phyloP scores from a whole-genome alignment of 2,797 vertebrate genomes.

The Atherinosoma microstoma region DNA sequence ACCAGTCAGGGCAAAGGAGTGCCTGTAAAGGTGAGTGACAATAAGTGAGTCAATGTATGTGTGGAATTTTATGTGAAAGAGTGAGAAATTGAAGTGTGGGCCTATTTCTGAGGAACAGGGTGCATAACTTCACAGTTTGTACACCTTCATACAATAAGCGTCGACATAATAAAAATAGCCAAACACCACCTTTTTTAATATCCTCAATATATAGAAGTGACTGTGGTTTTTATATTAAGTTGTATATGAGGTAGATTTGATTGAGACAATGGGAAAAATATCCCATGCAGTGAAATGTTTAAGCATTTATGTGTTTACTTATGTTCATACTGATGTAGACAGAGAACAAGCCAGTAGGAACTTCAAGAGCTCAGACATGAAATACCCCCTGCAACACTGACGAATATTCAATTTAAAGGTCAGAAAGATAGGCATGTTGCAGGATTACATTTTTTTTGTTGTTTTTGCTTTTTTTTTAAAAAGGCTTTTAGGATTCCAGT shows the following conservation, averaged over 20 bases:
- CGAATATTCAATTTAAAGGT: constrained; percentile 48
- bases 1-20: constrained; percentile 46
- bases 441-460: constrained; percentile 1
- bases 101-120: constrained; percentile 12
- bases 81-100: background rate
- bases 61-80: constrained; percentile 1
- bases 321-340: background rate
- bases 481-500: constrained; percentile 24
- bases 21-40: constrained; percentile 33
- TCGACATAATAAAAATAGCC: background rate
- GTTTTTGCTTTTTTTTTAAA: too few relatives aligned
- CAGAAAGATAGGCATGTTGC: constrained; percentile 24
- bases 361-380: constrained; percentile 23
- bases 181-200: background rate
- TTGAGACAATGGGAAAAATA: background rate
- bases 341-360: background rate
- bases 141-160: background rate
- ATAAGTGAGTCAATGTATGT: constrained; percentile 25
- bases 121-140: background rate
- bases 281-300: background rate
- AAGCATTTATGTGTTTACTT: background rate
- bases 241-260: too few relatives aligned
- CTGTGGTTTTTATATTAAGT: background rate
- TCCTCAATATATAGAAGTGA: background rate
- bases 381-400: constrained; percentile 17